Conservation (phyloP, 1,140 invertebrate species). For the Drosophila nannoptera region DNA sequence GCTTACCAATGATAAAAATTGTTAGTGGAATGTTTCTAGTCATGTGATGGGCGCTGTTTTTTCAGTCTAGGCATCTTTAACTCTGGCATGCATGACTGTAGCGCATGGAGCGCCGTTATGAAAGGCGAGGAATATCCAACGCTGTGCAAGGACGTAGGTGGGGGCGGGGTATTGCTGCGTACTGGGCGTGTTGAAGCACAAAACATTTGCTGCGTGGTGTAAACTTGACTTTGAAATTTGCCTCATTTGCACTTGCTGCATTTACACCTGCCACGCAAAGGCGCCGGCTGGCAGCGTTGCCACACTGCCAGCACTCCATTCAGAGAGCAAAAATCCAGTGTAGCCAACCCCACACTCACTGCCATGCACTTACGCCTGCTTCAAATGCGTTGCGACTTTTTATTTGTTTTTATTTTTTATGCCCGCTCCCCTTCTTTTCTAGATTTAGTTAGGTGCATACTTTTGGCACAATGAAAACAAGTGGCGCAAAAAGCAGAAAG, state of each 20-base stretch:
- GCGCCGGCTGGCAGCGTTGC: constrained; percentile 9
- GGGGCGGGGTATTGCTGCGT: constrained; percentile 6
- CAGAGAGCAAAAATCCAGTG: not conserved
- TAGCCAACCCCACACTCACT: not conserved
- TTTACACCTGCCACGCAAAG: constrained; percentile 40
- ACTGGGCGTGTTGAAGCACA: constrained; percentile 54
- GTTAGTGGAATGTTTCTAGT: not conserved
- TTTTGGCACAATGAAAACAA: constrained; percentile 40
- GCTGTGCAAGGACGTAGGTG: constrained; percentile 1
- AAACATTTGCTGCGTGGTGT: constrained; percentile 75
- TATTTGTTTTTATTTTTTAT: constrained; percentile 24
- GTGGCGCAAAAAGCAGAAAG: constrained; percentile 6
- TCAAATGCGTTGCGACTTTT: constrained; percentile 14
- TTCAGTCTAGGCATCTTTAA: constrained; percentile 5
- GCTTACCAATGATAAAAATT: not conserved
- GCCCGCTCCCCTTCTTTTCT: not conserved
- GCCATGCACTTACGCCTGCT: not conserved
- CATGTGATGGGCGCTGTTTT: constrained; percentile 7
- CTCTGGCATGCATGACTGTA: constrained; percentile 22
- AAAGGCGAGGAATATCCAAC: constrained; percentile 11
- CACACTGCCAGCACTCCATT: not conserved
- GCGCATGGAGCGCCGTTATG: constrained; percentile 22
- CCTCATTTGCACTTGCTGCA: constrained; percentile 72
- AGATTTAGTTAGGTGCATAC: constrained; percentile 28
- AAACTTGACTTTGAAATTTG: constrained; percentile 77